Percentiles rank a stretch among this genome's conserved stretches.
These are phyloP conservation scores for Gorsachius goisagi DNA, from an alignment of 2,113 vertebrate species.

Conservation along the genomic window DNA sequence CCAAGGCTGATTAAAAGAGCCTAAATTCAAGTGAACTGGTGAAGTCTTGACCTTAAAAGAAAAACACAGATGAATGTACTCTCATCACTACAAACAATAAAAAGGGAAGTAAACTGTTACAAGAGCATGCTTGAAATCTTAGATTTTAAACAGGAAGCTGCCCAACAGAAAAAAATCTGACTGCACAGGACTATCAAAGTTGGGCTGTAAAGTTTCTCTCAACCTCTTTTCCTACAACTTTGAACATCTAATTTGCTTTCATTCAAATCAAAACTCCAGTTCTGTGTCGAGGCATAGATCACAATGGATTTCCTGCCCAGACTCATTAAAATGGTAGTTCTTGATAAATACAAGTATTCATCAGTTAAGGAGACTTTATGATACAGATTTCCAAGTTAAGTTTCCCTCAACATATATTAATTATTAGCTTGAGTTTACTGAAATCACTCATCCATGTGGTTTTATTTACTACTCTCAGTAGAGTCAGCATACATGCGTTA, in stretches of 20 bases:
- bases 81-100: not conserved
- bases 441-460: not conserved
- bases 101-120: not conserved
- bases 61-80: not conserved
- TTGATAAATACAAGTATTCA: constrained; percentile 50
- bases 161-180: not conserved
- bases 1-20: not conserved
- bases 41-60: not conserved
- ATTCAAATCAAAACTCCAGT: not conserved
- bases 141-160: constrained; percentile 35
- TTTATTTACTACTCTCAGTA: constrained; percentile 1
- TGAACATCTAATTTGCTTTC: not conserved
- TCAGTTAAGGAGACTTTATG: not conserved
- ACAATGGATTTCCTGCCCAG: constrained; percentile 36
- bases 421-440: constrained; percentile 15
- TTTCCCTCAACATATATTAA: not conserved
- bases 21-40: not conserved
- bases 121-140: not conserved
- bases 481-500: not conserved
- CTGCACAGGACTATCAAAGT: not conserved
- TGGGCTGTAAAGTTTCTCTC: not conserved
- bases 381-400: not conserved
- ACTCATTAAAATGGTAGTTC: constrained; percentile 45
- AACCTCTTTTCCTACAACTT: not conserved
- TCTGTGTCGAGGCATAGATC: not conserved